Percentiles rank a stretch among this genome's conserved stretches.
These are phyloP conservation scores for Papilio dardanus DNA, from an alignment of 1,140 invertebrate species.

Conservation along the genomic window DNA sequence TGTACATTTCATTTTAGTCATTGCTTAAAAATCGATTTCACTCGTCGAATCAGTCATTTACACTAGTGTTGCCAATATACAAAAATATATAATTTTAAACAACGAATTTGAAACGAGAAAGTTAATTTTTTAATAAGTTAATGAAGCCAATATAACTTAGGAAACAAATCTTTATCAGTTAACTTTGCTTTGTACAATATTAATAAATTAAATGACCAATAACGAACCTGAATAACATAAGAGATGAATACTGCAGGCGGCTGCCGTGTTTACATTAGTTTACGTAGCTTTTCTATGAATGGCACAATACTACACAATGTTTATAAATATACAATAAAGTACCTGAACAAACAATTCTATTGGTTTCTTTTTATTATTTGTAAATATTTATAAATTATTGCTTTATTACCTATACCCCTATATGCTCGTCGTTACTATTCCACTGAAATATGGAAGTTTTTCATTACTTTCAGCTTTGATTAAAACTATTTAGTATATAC, in stretches of 20 bases:
- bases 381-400: conserved; percentile 33
- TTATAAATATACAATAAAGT: conserved; percentile 34
- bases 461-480: conserved; percentile 41
- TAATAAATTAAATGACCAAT: conserved; percentile 14
- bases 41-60: conserved; percentile 1
- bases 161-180: neutral
- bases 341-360: conserved; percentile 27
- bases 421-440: conserved; percentile 42
- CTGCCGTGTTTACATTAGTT: conserved; percentile 15
- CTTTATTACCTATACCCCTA: conserved; percentile 45
- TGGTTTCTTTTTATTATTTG: conserved; percentile 23
- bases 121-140: neutral
- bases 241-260: neutral
- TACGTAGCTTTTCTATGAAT: conserved; percentile 29
- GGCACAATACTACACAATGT: conserved; percentile 34
- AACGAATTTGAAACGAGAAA: neutral
- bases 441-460: conserved; percentile 22
- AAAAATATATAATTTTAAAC: conserved; percentile 16
- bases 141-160: neutral
- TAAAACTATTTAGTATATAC: conserved; percentile 66
- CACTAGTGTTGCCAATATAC: neutral
- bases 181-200: conserved; percentile 17
- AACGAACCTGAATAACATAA: neutral
- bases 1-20: neutral
- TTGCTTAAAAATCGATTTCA: neutral